These are phyloP conservation scores for Orestias chungarensis DNA, from an alignment of 2,797 vertebrate genomes.

Conservation along the genomic window DNA sequence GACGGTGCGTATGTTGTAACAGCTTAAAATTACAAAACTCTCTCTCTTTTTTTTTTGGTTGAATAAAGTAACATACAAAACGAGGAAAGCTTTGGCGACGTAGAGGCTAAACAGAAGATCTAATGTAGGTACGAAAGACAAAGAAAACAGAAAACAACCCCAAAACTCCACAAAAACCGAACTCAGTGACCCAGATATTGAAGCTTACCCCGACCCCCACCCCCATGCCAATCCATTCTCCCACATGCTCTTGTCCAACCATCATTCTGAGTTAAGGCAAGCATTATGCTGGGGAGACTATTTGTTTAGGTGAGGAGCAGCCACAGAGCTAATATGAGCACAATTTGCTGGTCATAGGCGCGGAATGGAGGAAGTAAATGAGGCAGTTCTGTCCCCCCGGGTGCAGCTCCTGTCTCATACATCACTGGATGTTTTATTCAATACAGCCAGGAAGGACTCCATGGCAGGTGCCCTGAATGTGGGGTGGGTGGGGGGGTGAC, in stretches of 20 bases:
- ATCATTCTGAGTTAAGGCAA: slow-evolving; percentile 80
- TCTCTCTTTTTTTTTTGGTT: neutral
- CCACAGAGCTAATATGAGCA: slow-evolving; percentile 83
- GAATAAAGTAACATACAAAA: slow-evolving; percentile 19
- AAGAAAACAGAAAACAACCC: slow-evolving; percentile 57
- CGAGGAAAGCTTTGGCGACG: slow-evolving; percentile 34
- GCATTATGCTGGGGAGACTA: slow-evolving; percentile 80
- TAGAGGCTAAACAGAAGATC: slow-evolving; percentile 34
- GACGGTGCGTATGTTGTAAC: neutral
- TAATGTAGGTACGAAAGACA: slow-evolving; percentile 42
- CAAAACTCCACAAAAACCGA: slow-evolving; percentile 66
- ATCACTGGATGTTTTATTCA: slow-evolving; percentile 87
- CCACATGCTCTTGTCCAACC: slow-evolving; percentile 69
- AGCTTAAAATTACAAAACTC: neutral
- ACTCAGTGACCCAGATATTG: slow-evolving; percentile 84
- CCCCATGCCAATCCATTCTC: slow-evolving; percentile 59
- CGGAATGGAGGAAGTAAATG: slow-evolving; percentile 82
- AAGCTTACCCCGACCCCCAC: slow-evolving; percentile 51
- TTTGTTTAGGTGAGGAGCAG: slow-evolving; percentile 84
- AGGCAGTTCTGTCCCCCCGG: slow-evolving; percentile 82
- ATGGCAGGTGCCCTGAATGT: slow-evolving; percentile 81
- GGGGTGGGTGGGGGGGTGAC: slow-evolving; percentile 29
- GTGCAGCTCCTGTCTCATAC: slow-evolving; percentile 82
- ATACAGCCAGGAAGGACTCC: slow-evolving; percentile 76
- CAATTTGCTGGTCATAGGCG: slow-evolving; percentile 84